These are phyloP conservation scores for Synanceia verrucosa DNA, from an alignment of 2,797 vertebrate genomes.

Conservation along the genomic window DNA sequence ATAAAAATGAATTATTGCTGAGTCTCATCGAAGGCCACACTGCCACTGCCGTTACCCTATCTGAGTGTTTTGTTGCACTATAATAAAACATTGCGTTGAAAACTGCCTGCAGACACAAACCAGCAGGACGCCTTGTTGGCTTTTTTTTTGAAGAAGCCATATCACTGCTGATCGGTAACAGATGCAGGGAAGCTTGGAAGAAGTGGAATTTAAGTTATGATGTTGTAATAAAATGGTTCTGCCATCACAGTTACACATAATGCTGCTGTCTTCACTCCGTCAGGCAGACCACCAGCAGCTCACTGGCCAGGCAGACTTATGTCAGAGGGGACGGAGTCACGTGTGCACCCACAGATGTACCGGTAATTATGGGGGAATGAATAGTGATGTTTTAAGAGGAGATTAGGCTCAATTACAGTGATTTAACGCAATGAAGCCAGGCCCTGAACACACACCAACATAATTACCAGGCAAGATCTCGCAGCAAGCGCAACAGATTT, in stretches of 20 bases:
- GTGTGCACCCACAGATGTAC: conserved; percentile 75
- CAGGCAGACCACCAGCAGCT: conserved; percentile 17
- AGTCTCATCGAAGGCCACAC: conserved; percentile 37
- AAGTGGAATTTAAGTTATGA: conserved; percentile 21
- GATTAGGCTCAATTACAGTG: conserved; percentile 79
- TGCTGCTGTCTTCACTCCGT: neutral
- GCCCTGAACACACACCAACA: conserved; percentile 65
- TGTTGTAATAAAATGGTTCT: conserved; percentile 11
- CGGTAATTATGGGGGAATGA: conserved; percentile 78
- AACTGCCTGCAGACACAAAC: conserved; percentile 39
- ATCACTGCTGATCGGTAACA: conserved; percentile 22
- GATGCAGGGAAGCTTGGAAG: conserved; percentile 3
- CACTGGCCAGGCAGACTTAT: conserved; percentile 43
- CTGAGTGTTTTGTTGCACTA: conserved; percentile 36
- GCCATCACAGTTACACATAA: neutral
- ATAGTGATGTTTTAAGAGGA: conserved; percentile 79
- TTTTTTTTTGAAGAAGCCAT: conserved; percentile 47
- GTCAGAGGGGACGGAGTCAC: conserved; percentile 65
- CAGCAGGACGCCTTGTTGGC: conserved; percentile 33
- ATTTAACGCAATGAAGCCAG: conserved; percentile 72
- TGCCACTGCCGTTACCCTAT: conserved; percentile 35
- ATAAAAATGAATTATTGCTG: conserved; percentile 11
- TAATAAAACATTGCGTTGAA: conserved; percentile 53
- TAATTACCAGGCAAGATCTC: conserved; percentile 69
- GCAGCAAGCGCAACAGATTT: conserved; percentile 52